phyloP scores from a whole-genome alignment of 2,113 vertebrate genomes.

The Ceyx melanurus region DNA sequence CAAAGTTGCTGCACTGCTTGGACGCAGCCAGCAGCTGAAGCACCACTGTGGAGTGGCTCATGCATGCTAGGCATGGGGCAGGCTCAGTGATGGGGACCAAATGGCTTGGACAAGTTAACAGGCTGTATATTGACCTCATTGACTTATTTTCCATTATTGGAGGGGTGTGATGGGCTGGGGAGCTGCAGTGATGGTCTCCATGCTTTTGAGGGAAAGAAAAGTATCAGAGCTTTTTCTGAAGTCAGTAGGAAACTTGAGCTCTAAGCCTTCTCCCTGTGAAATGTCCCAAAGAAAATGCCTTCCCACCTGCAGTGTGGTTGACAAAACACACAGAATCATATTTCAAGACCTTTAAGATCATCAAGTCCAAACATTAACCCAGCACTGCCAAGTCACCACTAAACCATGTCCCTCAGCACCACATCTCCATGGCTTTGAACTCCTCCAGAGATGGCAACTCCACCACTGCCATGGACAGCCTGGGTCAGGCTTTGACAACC shows the following conservation, averaged over 20 bases:
- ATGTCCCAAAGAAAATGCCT: neutral
- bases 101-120: neutral
- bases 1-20: fast-evolving
- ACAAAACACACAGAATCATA: neutral
- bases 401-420: too few relatives aligned
- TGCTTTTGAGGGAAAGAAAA: neutral
- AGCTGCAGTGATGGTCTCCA: neutral
- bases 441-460: too few relatives aligned
- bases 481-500: too few relatives aligned
- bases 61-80: fast-evolving
- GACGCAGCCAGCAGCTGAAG: neutral
- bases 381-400: too few relatives aligned
- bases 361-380: too few relatives aligned
- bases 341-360: too few relatives aligned
- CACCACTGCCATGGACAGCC: too few relatives aligned
- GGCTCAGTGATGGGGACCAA: fast-evolving
- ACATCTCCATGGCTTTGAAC: too few relatives aligned
- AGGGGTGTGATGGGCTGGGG: neutral
- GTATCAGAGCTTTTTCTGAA: neutral
- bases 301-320: neutral
- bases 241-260: neutral
- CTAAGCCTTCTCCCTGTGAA: neutral
- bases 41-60: fast-evolving
- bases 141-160: neutral
- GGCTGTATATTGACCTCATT: fast-evolving